Evolutionary conservation across 2,888 invertebrate species (phyloP), one percentile per base, ranked within the genome.

Genomic region (Apantesis nais): DNA sequence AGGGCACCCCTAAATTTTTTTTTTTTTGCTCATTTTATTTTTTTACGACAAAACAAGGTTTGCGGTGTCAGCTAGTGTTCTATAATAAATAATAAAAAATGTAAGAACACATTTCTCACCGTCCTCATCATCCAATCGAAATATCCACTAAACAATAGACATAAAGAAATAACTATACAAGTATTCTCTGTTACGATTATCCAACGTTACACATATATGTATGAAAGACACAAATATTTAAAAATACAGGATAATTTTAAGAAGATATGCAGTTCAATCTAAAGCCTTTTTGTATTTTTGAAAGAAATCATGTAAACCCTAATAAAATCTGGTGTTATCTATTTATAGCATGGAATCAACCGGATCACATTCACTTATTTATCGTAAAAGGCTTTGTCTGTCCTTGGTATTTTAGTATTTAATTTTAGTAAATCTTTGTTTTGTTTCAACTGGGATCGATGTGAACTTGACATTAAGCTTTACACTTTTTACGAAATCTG

Each of bases 281-380:
- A 25, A 55, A 55, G 4, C 25, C 0, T 25, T 55, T 55, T 25
- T 14, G 25, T 25, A 25, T 25, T n/a, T n/a, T 55, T 55, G 25
- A 55, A 55, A 62, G 29, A 52, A 22, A 25, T 34, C 61, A 25
- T 22, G 61, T 62, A 37, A n/a, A 62, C 41, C 48, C 37, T 61
- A 62, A 41, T 34, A 25, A 67, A 34, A 29, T 52, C 60, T 25
- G 29, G 39, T 22, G n/a, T 22, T 61, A 7, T 19, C 48, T 67
- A 67, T 62, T 67, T 62, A 62, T 67, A 63, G 55, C 39, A 39
- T 39, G 8, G 11, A 58, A 55, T 63, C 11, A 63, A 68, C 48
- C 31, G 14, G 39, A 55, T 39, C 55, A 37, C 68, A 52, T 68
- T 63, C 63, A 22, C 62, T 55, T 52, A 14, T n/a, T 37, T 12